A percentile compares a stretch with the other conserved stretches of the same genome.
These are phyloP conservation scores for Pseudois nayaur DNA, from an alignment of 2,113 vertebrate genomes.

Conservation along the genomic window DNA sequence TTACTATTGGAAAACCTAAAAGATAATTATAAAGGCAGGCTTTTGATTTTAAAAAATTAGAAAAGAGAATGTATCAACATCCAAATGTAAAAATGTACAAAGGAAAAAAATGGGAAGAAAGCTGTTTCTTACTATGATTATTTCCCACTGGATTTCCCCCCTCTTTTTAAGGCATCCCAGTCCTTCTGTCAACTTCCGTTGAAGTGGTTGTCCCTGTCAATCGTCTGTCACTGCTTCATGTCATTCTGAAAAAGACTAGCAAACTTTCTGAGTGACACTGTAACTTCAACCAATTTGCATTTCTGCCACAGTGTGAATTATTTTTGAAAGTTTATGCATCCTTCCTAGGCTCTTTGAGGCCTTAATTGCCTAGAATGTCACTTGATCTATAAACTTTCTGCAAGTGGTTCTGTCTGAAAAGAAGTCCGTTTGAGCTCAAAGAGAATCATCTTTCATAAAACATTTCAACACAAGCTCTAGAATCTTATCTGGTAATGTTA, in stretches of 20 bases:
- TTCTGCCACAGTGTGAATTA: slow-evolving; percentile 60
- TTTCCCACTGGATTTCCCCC: neutral
- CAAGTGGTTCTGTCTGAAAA: neutral
- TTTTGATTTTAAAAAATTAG: neutral
- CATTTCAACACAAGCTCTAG: neutral
- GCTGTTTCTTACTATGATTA: neutral
- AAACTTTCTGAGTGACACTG: slow-evolving; percentile 68
- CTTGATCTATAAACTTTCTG: slow-evolving; percentile 46
- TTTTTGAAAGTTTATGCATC: slow-evolving; percentile 62
- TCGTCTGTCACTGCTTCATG: slow-evolving; percentile 62
- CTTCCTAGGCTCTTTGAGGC: slow-evolving; percentile 45
- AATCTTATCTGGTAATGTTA: neutral
- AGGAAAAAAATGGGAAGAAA: neutral
- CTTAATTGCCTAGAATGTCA: slow-evolving; percentile 65
- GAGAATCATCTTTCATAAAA: neutral
- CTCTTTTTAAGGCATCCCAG: neutral
- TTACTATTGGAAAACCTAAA: neutral
- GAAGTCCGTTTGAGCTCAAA: neutral
- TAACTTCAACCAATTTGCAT: slow-evolving; percentile 63
- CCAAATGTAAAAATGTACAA: neutral
- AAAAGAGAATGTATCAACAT: neutral
- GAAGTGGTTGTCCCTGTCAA: slow-evolving; percentile 60
- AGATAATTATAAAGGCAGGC: neutral
- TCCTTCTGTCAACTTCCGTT: slow-evolving; percentile 33
- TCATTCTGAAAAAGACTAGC: slow-evolving; percentile 57